These are phyloP conservation scores for Drosophila multiciliata DNA, from an alignment of 2,888 invertebrate genomes.

Conservation along the genomic window DNA sequence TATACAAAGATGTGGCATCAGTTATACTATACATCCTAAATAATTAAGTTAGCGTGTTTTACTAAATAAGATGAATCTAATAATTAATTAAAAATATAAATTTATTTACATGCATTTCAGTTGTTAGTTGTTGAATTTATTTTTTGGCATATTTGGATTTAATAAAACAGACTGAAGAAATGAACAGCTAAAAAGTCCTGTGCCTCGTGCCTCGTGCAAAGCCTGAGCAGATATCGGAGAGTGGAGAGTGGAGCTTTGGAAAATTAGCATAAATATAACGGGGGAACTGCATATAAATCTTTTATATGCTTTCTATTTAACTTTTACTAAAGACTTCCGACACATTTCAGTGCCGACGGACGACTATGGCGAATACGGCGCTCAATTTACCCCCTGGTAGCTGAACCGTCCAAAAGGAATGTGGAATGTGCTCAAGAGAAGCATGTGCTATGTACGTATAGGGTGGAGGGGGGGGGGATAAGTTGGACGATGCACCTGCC, in stretches of 20 bases:
- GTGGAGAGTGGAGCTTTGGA: background rate
- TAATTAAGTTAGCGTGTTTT: background rate
- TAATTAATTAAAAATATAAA: too few species aligned
- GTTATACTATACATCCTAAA: background rate
- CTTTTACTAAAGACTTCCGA: conserved; percentile 78
- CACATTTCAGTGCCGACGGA: conserved; percentile 67
- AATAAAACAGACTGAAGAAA: conserved; percentile 9
- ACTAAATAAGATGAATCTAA: too few species aligned
- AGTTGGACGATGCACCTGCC: conserved; percentile 54
- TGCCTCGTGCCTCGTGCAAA: conserved; percentile 1
- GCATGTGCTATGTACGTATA: background rate
- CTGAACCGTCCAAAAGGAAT: background rate
- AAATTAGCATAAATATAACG: conserved; percentile 72
- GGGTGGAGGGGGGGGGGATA: background rate
- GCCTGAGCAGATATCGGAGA: conserved; percentile 8
- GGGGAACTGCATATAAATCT: conserved; percentile 66
- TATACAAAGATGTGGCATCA: background rate
- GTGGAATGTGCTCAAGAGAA: background rate
- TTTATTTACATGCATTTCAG: conserved; percentile 3
- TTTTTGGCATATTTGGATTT: conserved; percentile 15
- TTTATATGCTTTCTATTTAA: conserved; percentile 77
- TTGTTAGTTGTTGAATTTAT: background rate
- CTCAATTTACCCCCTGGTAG: conserved; percentile 17
- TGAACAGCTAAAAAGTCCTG: conserved; percentile 13
- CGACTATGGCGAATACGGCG: conserved; percentile 39